These are phyloP conservation scores for Paramisgurnus dabryanus DNA, from an alignment of 2,113 vertebrate species.

Conservation along the genomic window DNA sequence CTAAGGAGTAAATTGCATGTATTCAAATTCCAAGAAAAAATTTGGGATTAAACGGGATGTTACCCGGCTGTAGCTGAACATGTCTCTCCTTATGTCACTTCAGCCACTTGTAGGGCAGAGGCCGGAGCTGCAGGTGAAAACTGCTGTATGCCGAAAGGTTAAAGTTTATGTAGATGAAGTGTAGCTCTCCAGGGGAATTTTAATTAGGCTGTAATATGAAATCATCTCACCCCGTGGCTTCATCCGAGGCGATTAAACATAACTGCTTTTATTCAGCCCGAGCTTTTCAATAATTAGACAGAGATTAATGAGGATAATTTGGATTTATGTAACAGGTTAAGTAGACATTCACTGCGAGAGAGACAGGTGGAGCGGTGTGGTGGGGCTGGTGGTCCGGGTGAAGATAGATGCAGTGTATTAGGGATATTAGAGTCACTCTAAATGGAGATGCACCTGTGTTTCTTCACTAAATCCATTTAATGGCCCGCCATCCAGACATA, in stretches of 20 bases:
- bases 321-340: slow-evolving; percentile 57
- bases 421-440: too few species aligned
- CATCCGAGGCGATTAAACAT: slow-evolving; percentile 40
- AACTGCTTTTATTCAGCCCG: slow-evolving; percentile 40
- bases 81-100: slow-evolving; percentile 21
- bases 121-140: slow-evolving; percentile 28
- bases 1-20: too few species aligned
- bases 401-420: not conserved
- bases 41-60: too few species aligned
- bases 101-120: slow-evolving; percentile 15
- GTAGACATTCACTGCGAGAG: slow-evolving; percentile 40
- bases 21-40: too few species aligned
- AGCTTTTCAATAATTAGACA: slow-evolving; percentile 54
- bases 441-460: not conserved
- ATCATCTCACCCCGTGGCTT: slow-evolving; percentile 37
- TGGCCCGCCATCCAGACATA: not conserved
- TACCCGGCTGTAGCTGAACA: not conserved
- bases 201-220: slow-evolving; percentile 51
- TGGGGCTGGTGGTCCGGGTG: not conserved
- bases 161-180: slow-evolving; percentile 42
- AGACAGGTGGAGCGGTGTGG: slow-evolving; percentile 2
- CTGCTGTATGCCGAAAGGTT: slow-evolving; percentile 44
- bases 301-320: slow-evolving; percentile 67
- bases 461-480: not conserved
- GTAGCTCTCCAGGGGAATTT: slow-evolving; percentile 38